A percentile compares a stretch with the other conserved stretches of the same genome.
Evolutionary conservation across 2,888 invertebrate genomes (phyloP).

Genomic region (Tribolium freemani): DNA sequence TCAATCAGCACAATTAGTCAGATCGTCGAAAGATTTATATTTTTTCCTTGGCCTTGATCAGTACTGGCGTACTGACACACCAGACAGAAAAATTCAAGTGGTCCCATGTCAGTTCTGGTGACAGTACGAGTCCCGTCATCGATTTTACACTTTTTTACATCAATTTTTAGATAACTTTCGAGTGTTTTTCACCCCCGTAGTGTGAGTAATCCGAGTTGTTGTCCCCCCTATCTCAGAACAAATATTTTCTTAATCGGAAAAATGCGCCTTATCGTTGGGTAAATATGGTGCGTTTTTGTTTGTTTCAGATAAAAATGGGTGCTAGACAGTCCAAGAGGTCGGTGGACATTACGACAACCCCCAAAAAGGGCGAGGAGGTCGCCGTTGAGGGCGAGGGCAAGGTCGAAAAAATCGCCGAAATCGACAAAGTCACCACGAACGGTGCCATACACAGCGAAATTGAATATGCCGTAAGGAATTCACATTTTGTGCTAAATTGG

Average conservation of each 20-base stretch:
- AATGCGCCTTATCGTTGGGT: constrained; percentile 4
- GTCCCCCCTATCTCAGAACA: neutral
- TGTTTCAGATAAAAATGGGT: constrained; percentile 74
- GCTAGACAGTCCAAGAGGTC: constrained; percentile 90
- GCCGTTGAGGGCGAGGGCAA: constrained; percentile 76
- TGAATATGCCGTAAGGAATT: constrained; percentile 72
- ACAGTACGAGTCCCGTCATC: neutral
- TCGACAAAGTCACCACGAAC: constrained; percentile 79
- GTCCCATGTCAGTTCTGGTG: neutral
- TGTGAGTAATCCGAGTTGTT: neutral
- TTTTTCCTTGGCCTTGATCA: constrained; percentile 35
- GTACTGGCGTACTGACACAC: constrained; percentile 49
- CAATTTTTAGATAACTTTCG: neutral
- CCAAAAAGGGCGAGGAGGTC: constrained; percentile 68
- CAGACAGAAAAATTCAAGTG: constrained; percentile 13
- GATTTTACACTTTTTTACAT: neutral
- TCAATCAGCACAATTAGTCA: constrained; percentile 18
- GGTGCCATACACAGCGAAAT: constrained; percentile 78
- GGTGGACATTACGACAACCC: constrained; percentile 86
- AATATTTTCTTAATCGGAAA: neutral
- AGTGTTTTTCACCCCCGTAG: neutral
- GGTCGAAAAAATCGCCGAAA: constrained; percentile 83
- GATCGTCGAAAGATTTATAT: constrained; percentile 3
- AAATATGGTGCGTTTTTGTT: constrained; percentile 7
- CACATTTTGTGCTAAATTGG: neutral